Percentiles rank a stretch among this genome's conserved stretches.
phyloP scores from a whole-genome alignment of 2,113 vertebrate genomes.

The Balaenoptera acutorostrata region DNA sequence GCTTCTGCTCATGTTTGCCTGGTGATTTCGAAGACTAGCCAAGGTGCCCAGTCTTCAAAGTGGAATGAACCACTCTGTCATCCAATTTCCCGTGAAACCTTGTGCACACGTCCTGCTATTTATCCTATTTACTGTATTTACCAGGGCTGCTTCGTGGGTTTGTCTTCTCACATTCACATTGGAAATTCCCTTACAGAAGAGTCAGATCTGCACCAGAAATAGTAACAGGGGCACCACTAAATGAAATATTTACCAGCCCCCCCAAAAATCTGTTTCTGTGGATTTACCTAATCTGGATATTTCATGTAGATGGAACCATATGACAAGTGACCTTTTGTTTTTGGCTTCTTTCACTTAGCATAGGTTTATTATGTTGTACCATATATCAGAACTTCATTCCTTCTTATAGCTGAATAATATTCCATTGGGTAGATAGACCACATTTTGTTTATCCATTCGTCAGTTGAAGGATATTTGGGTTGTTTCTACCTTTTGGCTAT shows the following conservation, averaged over 20 bases:
- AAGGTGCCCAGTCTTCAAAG: not conserved
- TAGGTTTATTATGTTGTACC: not conserved
- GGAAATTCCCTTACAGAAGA: not conserved
- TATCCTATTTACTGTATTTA: not conserved
- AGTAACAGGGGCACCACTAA: not conserved
- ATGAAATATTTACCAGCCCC: not conserved
- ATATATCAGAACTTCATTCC: not conserved
- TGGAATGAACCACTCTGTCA: not conserved
- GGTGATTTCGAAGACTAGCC: constrained; percentile 4
- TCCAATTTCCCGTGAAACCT: not conserved
- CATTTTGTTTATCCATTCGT: not conserved
- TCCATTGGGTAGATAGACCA: not conserved
- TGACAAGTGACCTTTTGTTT: not conserved
- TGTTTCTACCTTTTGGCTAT: not conserved
- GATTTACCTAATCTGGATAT: not conserved
- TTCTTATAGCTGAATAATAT: not conserved
- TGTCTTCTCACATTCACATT: not conserved
- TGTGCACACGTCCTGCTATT: not conserved
- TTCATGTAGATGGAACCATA: not conserved
- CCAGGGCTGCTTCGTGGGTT: not conserved
- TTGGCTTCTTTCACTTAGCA: not conserved
- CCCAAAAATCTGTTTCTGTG: not conserved
- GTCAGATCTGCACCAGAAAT: not conserved
- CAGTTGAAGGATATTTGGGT: not conserved
- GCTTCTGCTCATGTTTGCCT: not conserved